These are phyloP conservation scores for Gambusia holbrooki DNA, from an alignment of 2,113 vertebrate species.

Conservation along the genomic window DNA sequence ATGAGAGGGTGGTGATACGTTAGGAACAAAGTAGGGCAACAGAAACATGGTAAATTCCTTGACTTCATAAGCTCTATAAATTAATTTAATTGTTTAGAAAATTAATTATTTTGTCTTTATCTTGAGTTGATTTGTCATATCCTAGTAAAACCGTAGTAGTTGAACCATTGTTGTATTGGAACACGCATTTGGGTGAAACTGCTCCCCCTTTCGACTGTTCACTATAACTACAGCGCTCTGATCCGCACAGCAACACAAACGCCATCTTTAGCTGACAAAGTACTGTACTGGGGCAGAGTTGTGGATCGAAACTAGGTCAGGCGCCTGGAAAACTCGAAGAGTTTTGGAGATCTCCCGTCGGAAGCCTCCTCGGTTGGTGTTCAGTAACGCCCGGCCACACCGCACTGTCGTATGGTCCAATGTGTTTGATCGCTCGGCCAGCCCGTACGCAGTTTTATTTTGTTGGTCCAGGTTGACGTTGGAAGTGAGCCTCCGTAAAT, in stretches of 20 bases:
- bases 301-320: conserved; percentile 65
- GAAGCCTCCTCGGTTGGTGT: neutral
- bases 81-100: too few relatives aligned
- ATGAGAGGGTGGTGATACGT: too few relatives aligned
- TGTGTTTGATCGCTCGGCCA: conserved; percentile 62
- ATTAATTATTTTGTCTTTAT: too few relatives aligned
- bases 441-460: conserved; percentile 67
- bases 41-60: neutral
- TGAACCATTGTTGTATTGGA: too few relatives aligned
- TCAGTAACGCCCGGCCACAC: conserved; percentile 13
- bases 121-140: too few relatives aligned
- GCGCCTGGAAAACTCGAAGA: conserved; percentile 20
- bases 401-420: conserved; percentile 64
- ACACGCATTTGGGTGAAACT: neutral
- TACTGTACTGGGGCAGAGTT: conserved; percentile 36
- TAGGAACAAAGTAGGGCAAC: neutral
- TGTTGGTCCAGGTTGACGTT: conserved; percentile 75
- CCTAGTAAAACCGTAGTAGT: too few relatives aligned
- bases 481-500: conserved; percentile 27
- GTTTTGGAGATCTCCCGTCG: neutral
- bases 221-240: conserved; percentile 31
- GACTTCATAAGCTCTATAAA: too few relatives aligned
- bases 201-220: conserved; percentile 40
- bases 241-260: conserved; percentile 56
- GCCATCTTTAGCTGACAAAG: conserved; percentile 71